These are phyloP conservation scores for Dipodomys spectabilis DNA, from an alignment of 2,113 vertebrate species.

Conservation along the genomic window DNA sequence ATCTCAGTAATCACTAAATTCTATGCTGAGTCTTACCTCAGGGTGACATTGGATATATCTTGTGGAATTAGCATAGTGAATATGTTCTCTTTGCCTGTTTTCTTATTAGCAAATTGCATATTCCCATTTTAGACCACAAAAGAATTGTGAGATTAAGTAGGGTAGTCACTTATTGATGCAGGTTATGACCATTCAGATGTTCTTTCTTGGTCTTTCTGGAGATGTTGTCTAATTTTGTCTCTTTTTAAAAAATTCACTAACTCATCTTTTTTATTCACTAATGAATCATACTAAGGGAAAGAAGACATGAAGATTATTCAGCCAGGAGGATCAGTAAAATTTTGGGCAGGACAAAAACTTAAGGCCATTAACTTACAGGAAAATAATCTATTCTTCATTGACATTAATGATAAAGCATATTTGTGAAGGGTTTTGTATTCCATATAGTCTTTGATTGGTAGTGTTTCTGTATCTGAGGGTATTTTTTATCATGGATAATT, in stretches of 20 bases:
- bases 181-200: conserved; percentile 68
- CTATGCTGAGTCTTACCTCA: conserved; percentile 76
- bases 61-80: conserved; percentile 78
- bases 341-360: conserved; percentile 57
- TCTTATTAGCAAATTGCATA: conserved; percentile 74
- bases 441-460: conserved; percentile 40
- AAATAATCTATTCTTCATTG: conserved; percentile 66
- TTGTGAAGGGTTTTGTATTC: conserved; percentile 61
- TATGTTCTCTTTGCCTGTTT: conserved; percentile 74
- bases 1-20: conserved; percentile 80
- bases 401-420: conserved; percentile 61
- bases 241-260: conserved; percentile 54
- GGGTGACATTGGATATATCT: conserved; percentile 79
- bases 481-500: conserved; percentile 22
- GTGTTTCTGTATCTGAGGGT: background rate
- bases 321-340: conserved; percentile 57
- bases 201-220: conserved; percentile 59
- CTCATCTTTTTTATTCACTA: background rate
- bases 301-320: conserved; percentile 48
- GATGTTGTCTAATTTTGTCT: conserved; percentile 42
- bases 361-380: conserved; percentile 73
- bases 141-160: conserved; percentile 77
- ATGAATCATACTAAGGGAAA: conserved; percentile 46
- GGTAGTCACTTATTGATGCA: conserved; percentile 67
- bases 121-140: conserved; percentile 64